These are phyloP conservation scores for Hylaeus anthracinus DNA, from an alignment of 1,140 invertebrate species.

Conservation along the genomic window DNA sequence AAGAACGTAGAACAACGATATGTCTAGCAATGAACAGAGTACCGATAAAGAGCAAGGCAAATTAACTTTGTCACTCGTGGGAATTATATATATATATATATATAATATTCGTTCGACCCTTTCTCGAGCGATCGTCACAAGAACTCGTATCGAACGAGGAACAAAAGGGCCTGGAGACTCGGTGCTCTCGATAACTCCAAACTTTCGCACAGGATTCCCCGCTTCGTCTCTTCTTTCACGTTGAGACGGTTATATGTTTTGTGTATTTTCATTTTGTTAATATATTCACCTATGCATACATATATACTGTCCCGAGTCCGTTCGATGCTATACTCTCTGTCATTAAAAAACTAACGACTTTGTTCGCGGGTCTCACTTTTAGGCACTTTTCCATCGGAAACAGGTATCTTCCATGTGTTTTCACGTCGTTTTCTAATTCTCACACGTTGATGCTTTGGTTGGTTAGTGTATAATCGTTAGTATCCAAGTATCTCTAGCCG, in stretches of 20 bases:
- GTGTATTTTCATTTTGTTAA: too few relatives aligned
- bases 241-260: too few relatives aligned
- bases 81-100: not conserved
- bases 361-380: constrained; percentile 34
- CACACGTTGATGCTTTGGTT: constrained; percentile 59
- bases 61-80: not conserved
- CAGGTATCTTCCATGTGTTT: constrained; percentile 36
- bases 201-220: too few relatives aligned
- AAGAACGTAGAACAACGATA: constrained; percentile 34
- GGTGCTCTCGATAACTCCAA: too few relatives aligned
- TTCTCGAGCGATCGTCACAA: not conserved
- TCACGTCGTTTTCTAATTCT: constrained; percentile 26
- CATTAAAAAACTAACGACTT: constrained; percentile 55
- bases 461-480: constrained; percentile 44
- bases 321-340: constrained; percentile 25
- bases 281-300: not conserved
- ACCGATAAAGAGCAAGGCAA: constrained; percentile 30
- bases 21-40: constrained; percentile 30
- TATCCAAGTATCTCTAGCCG: not conserved
- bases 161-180: not conserved
- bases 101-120: not conserved
- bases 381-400: constrained; percentile 59
- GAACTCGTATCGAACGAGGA: not conserved
- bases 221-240: too few relatives aligned
- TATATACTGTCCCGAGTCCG: constrained; percentile 8